phyloP scores from a whole-genome alignment of 2,113 vertebrate genomes.

The Engraulis encrasicolus region DNA sequence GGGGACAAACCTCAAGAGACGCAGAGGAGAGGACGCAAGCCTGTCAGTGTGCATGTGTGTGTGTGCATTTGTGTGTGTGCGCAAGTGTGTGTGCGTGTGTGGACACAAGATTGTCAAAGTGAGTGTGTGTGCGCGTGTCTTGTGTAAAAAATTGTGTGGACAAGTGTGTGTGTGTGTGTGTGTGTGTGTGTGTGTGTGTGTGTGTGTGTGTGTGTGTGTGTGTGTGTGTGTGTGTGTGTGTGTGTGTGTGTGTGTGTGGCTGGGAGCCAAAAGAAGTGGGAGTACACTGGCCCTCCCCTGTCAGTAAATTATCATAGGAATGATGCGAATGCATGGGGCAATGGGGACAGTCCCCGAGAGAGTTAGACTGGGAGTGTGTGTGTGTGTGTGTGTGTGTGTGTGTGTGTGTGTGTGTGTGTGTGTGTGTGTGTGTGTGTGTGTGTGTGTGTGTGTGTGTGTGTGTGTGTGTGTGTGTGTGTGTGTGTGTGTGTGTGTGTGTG shows the following conservation, averaged over 20 bases:
- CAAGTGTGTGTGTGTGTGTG: neutral
- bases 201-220: neutral
- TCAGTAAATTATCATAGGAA: constrained; percentile 14
- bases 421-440: neutral
- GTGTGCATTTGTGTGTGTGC: neutral
- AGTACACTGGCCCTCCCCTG: neutral
- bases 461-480: neutral
- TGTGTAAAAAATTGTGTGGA: neutral
- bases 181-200: neutral
- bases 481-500: neutral
- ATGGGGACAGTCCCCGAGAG: constrained; percentile 39
- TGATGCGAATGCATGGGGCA: constrained; percentile 33
- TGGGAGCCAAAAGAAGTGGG: constrained; percentile 43
- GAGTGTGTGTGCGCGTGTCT: neutral
- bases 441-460: neutral
- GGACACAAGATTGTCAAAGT: neutral
- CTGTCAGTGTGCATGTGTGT: neutral
- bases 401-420: neutral
- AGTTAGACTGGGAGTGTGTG: neutral
- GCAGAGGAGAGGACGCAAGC: neutral
- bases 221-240: constrained; percentile 45
- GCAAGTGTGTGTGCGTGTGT: neutral
- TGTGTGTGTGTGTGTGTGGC: constrained; percentile 23
- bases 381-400: neutral
- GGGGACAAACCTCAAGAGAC: constrained; percentile 54